Base-by-base conservation (phyloP, 2,888 invertebrate genomes). In the Acanthosepion pharaonis region DNA sequence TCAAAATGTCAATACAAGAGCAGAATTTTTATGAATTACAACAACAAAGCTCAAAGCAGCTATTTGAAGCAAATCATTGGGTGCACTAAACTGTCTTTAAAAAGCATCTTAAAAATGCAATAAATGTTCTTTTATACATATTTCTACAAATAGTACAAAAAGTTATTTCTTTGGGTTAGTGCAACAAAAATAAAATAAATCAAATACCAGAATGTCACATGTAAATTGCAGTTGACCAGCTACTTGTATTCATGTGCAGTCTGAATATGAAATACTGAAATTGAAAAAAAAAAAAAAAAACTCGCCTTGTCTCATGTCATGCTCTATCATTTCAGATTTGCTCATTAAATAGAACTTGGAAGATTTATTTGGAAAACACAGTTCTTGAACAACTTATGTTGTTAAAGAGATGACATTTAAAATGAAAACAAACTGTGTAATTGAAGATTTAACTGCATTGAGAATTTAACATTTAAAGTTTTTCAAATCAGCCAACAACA, bases 261-360 rank as follows among this genome's bases (percentile, higher is more conserved):
- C 9, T 78, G 4, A 59, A 59, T 78, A 78, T n/a, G 78, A 78
- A 78, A 78, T 78, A n/a, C 5, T 78, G 2, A 78, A 78, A 78
- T 11, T n/a, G 78, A 15, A 78, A 78, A 78, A n/a, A n/a, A 78
- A 78, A 78, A 42, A 42, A 42, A 42, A 42, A 42, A 9, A 78
- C 28, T 9, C 11, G n/a, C n/a, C n/a, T n/a, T n/a, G n/a, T 78
- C 78, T n/a, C n/a, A n/a, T n/a, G n/a, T n/a, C n/a, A 78, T 78
- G n/a, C 78, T 78, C 78, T 78, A 78, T n/a, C 78, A 78, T 78
- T 78, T 78, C 78, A 11, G n/a, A 78, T 78, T 78, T n/a, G n/a
- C n/a, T 78, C 78, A n/a, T n/a, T 78, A 78, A 78, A 78, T 78
- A 78, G 78, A 78, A 78, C n/a, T 78, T n/a, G 78, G 78, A 3